A percentile compares a stretch with the other conserved stretches of the same genome.
These are phyloP conservation scores for Eumeta japonica DNA, from an alignment of 1,140 invertebrate species.

Conservation along the genomic window DNA sequence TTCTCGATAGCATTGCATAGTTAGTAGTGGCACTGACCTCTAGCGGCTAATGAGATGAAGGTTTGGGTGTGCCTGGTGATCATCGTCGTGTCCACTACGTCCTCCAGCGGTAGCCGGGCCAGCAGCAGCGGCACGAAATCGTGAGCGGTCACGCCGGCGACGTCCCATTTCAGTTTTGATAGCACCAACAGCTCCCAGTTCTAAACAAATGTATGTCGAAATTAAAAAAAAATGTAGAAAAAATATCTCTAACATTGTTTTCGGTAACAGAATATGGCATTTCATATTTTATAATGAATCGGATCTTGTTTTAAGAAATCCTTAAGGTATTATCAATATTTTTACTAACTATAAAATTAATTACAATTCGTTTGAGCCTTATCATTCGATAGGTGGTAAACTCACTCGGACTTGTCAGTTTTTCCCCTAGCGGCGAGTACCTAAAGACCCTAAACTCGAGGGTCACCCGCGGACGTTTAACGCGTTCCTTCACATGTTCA, in stretches of 20 bases:
- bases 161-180: constrained; percentile 79
- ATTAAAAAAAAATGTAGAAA: constrained; percentile 8
- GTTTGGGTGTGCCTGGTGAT: constrained; percentile 74
- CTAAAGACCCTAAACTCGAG: too few species aligned
- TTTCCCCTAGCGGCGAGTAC: too few species aligned
- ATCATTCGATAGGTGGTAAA: background rate
- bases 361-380: background rate
- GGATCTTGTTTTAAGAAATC: background rate
- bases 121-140: constrained; percentile 78
- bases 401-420: too few species aligned
- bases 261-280: too few species aligned
- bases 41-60: constrained; percentile 75
- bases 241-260: background rate
- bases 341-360: background rate
- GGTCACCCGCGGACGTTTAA: too few species aligned
- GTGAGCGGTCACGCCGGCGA: constrained; percentile 75
- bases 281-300: too few species aligned
- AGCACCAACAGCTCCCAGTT: constrained; percentile 80
- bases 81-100: constrained; percentile 61
- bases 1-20: too few species aligned
- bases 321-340: background rate
- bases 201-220: too few species aligned
- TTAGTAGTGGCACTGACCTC: too few species aligned
- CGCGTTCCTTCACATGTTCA: too few species aligned
- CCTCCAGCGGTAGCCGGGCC: constrained; percentile 57